Conservation (phyloP, 2,113 vertebrate species). For the Myanophis thanlyinensis region DNA sequence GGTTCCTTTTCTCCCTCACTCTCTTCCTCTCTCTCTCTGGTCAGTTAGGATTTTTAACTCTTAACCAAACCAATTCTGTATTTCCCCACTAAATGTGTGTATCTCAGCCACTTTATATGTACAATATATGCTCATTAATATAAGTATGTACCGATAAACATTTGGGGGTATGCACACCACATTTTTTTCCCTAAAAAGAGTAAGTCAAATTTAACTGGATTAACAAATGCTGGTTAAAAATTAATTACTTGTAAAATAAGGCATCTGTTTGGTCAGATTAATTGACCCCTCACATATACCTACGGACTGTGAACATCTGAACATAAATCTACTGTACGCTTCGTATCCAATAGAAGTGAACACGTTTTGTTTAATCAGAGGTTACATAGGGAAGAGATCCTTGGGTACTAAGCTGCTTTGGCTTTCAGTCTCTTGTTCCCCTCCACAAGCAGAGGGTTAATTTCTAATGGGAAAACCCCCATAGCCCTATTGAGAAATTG, state of each 20-base stretch:
- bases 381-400: neutral
- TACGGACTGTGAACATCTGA: neutral
- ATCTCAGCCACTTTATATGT: neutral
- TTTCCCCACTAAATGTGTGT: neutral
- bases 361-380: neutral
- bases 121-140: neutral
- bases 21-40: neutral
- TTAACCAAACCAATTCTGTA: neutral
- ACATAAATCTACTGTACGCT: neutral
- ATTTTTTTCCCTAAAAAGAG: neutral
- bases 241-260: neutral
- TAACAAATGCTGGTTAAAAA: neutral
- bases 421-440: neutral
- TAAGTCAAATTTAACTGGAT: neutral
- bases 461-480: neutral
- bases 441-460: neutral
- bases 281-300: neutral
- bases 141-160: neutral
- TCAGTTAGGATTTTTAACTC: neutral
- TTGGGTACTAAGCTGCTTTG: neutral
- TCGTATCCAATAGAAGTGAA: neutral
- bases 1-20: neutral
- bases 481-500: neutral
- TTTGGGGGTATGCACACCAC: neutral
- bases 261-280: neutral